Base-by-base conservation (phyloP, 2,888 invertebrate species). In the Cataglyphis altisquamis region DNA sequence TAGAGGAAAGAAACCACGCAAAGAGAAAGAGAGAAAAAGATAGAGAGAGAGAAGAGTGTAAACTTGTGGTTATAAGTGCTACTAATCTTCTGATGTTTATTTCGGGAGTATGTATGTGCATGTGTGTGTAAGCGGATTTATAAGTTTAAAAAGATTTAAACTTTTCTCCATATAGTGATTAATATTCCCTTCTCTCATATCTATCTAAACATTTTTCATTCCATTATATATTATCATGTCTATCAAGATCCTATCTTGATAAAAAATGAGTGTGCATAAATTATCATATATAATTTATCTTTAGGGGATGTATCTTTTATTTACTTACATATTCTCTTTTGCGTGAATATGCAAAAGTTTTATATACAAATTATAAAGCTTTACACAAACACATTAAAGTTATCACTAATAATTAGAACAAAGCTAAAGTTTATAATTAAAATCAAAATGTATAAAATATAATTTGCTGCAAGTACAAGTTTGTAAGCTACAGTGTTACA, bases 91-190 rank as follows among this genome's bases (percentile, higher is more conserved):
- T 18, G 15, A 8, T 57, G 36, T 25, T 8, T 18, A 52, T 41
- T 29, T 73, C 41, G 12, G 36, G 1, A 29, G 60, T 29, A 29
- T 29, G 29, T 29, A 2, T 29, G 29, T 29, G 2, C 2, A 2
- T 29, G 29, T 29, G 29, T 29, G 29, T 29, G 29, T 32, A 9
- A 21, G 15, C n/a, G 48, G 25, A 72, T 32, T 60, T 73, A 25
- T 60, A 60, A 60, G 12, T 73, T 60, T 10, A 29, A 60, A 39
- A 72, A 39, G 72, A 5, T 55, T 32, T 41, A 60, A 73, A 41
- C 1, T 57, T 39, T 57, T 55, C 8, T 55, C 8, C 36, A 70
- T 21, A 21, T 15, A 1, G 1, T 72, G 9, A 57, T 72, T 57
- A 39, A 72, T 9, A 57, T 72, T n/a, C 8, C 8, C 48, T 48